Evolutionary conservation across 2,888 invertebrate genomes (phyloP).

Genomic region (Balanococcus diminutus): DNA sequence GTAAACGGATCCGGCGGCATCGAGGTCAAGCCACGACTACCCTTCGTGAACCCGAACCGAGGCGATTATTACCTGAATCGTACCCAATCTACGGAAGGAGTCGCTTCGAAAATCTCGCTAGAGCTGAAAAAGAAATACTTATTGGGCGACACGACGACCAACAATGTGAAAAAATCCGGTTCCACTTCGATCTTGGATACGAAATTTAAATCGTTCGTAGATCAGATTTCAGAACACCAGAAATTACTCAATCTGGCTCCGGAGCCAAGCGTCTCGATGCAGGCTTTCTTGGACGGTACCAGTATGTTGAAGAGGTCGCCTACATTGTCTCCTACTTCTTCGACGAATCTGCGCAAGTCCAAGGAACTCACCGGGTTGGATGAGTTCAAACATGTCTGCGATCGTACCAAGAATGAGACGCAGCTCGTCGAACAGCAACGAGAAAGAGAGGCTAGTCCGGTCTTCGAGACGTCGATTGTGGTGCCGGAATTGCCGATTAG

Average conservation of each 20-base stretch:
- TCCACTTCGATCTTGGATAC: conserved; percentile 84
- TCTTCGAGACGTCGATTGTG: conserved; percentile 70
- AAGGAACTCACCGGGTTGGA: conserved; percentile 58
- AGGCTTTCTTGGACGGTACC: conserved; percentile 69
- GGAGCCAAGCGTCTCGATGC: conserved; percentile 72
- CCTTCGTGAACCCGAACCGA: conserved; percentile 67
- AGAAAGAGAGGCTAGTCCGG: conserved; percentile 68
- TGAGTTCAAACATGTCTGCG: conserved; percentile 60
- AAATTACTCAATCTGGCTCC: conserved; percentile 81
- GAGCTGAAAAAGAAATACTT: conserved; percentile 86
- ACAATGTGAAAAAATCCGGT: conserved; percentile 77
- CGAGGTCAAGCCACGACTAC: conserved; percentile 59
- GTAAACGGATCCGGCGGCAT: neutral
- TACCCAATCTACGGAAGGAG: conserved; percentile 84
- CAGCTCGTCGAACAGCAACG: conserved; percentile 61
- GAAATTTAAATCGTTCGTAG: conserved; percentile 81
- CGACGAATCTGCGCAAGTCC: conserved; percentile 49
- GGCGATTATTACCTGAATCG: conserved; percentile 81
- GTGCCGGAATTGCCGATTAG: conserved; percentile 67
- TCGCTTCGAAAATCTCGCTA: conserved; percentile 84
- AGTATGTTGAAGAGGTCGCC: conserved; percentile 60
- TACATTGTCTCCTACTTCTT: conserved; percentile 56
- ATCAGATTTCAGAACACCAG: conserved; percentile 86
- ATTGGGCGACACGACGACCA: conserved; percentile 65
- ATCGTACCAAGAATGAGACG: conserved; percentile 47